phyloP scores from a whole-genome alignment of 2,113 vertebrate species.

The Amazona guildingii region DNA sequence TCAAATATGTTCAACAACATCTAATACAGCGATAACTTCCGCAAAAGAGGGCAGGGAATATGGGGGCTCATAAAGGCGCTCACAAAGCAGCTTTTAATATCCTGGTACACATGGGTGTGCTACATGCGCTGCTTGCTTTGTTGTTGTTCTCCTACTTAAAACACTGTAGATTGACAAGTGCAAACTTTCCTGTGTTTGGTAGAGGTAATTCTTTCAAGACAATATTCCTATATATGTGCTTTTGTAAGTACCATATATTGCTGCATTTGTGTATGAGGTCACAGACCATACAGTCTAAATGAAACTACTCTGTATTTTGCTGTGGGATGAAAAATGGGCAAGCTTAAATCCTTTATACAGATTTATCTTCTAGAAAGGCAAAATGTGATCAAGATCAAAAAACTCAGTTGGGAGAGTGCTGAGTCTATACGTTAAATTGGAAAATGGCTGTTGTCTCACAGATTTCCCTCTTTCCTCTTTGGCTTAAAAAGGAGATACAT shows the following conservation, averaged over 20 bases:
- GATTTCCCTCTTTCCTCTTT: conserved; percentile 47
- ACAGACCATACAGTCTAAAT: not conserved
- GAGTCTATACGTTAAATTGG: conserved; percentile 4
- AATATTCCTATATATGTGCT: not conserved
- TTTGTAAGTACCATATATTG: not conserved
- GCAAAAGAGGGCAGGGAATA: conserved; percentile 60
- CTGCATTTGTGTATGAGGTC: not conserved
- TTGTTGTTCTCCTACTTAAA: not conserved
- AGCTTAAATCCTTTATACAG: conserved; percentile 22
- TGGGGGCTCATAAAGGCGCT: not conserved
- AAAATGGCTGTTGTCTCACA: conserved; percentile 46
- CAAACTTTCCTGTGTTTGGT: not conserved
- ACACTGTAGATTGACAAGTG: not conserved
- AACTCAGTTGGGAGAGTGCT: not conserved
- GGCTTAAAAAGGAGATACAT: conserved; percentile 60
- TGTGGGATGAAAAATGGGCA: not conserved
- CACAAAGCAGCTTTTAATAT: conserved; percentile 21
- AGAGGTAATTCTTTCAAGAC: not conserved
- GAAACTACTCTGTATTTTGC: conserved; percentile 11
- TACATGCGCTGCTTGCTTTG: conserved; percentile 9
- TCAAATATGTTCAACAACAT: conserved; percentile 79
- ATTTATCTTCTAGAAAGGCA: conserved; percentile 19
- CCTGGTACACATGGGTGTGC: not conserved
- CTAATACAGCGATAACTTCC: conserved; percentile 65
- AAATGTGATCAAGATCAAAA: conserved; percentile 44